Evolutionary conservation across 2,113 vertebrate species (phyloP).

Genomic region (Hydrochoerus hydrochaeris): DNA sequence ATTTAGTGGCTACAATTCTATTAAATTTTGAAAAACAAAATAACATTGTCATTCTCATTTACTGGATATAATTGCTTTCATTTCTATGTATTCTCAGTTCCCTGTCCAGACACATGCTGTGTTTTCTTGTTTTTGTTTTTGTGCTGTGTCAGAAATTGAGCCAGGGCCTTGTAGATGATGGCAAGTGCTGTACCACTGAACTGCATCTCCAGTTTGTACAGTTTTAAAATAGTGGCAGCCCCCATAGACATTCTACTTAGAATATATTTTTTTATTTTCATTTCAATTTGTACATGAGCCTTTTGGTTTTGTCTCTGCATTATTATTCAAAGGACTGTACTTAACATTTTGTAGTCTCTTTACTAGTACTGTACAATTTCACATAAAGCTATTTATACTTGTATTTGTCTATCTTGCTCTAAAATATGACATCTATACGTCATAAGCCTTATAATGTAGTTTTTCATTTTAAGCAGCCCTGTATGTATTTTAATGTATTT

Average conservation of each 20-base stretch:
- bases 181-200: not conserved
- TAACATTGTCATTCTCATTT: slow-evolving; percentile 5
- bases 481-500: not conserved
- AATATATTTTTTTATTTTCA: slow-evolving; percentile 41
- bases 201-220: not conserved
- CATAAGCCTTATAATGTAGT: not conserved
- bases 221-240: not conserved
- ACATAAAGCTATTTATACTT: not conserved
- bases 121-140: not conserved
- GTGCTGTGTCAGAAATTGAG: not conserved
- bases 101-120: not conserved
- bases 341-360: slow-evolving; percentile 15
- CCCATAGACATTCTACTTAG: not conserved
- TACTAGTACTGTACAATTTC: not conserved
- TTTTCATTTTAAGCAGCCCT: slow-evolving; percentile 23
- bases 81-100: not conserved
- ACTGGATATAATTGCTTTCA: not conserved
- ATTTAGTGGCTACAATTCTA: not conserved
- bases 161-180: not conserved
- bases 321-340: not conserved
- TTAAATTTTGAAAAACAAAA: slow-evolving; percentile 2
- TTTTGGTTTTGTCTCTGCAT: not conserved
- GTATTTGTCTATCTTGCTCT: not conserved
- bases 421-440: not conserved
- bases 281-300: not conserved